Percentiles rank a stretch among this genome's conserved stretches.
These are phyloP conservation scores for Drosophila parabipectinata DNA, from an alignment of 1,140 invertebrate species.

Conservation along the genomic window DNA sequence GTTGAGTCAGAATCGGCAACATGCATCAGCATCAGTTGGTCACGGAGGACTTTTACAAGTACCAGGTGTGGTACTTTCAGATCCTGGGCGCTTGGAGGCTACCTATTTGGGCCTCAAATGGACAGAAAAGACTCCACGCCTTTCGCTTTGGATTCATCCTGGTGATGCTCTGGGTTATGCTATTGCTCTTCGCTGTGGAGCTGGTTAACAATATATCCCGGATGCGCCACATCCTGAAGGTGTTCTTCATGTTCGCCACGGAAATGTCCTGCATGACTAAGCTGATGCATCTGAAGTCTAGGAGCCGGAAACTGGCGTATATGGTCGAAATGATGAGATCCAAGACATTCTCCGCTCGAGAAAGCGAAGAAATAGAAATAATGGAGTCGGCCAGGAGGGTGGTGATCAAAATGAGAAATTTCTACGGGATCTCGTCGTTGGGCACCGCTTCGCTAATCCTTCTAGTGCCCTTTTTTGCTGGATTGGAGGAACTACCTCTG, in stretches of 20 bases:
- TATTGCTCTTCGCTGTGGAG: slow-evolving; percentile 55
- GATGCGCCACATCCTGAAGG: slow-evolving; percentile 59
- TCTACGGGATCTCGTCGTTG: slow-evolving; percentile 38
- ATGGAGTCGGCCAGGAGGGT: slow-evolving; percentile 6
- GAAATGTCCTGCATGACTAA: slow-evolving; percentile 65
- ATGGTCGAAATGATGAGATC: slow-evolving; percentile 45
- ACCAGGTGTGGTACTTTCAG: slow-evolving; percentile 60
- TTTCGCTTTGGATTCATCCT: slow-evolving; percentile 45
- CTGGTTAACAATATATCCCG: slow-evolving; percentile 47
- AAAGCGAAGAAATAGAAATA: slow-evolving; percentile 7
- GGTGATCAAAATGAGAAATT: slow-evolving; percentile 44
- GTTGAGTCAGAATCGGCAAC: slow-evolving; percentile 6
- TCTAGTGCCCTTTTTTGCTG: slow-evolving; percentile 30
- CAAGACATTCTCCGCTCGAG: slow-evolving; percentile 11
- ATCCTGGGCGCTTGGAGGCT: slow-evolving; percentile 53
- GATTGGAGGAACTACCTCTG: slow-evolving; percentile 38
- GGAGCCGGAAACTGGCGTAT: slow-evolving; percentile 6
- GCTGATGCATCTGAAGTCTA: slow-evolving; percentile 40
- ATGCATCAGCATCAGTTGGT: slow-evolving; percentile 42
- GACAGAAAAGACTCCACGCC: slow-evolving; percentile 15
- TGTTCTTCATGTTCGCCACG: slow-evolving; percentile 74
- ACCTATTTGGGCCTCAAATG: not conserved
- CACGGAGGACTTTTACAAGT: slow-evolving; percentile 51
- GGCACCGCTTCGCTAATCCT: slow-evolving; percentile 39
- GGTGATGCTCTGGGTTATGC: slow-evolving; percentile 32